A percentile compares a stretch with the other conserved stretches of the same genome.
These are phyloP conservation scores for Osmerus mordax DNA, from an alignment of 2,113 vertebrate genomes.

Conservation along the genomic window DNA sequence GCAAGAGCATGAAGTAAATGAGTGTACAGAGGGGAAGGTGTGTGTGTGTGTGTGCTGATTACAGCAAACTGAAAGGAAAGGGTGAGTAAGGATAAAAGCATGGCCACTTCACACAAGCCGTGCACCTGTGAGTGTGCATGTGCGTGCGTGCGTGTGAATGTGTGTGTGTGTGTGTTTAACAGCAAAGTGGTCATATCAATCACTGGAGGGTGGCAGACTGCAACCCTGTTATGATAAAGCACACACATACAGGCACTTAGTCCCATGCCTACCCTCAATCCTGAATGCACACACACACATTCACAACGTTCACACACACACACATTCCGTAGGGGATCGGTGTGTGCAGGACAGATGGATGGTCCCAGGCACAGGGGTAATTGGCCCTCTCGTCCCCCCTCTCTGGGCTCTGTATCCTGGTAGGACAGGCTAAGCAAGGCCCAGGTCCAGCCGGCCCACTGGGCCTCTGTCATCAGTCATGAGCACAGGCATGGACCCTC, in stretches of 20 bases:
- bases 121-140: neutral
- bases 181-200: conserved; percentile 44
- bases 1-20: too few relatives aligned
- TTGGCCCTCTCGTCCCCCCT: conserved; percentile 41
- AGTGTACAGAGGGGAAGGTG: neutral
- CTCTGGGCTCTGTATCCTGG: conserved; percentile 25
- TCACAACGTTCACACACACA: conserved; percentile 4
- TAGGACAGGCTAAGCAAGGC: conserved; percentile 14
- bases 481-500: conserved; percentile 36
- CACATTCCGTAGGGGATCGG: conserved; percentile 15
- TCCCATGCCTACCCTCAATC: conserved; percentile 26
- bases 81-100: too few relatives aligned
- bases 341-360: conserved; percentile 46
- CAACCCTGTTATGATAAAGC: conserved; percentile 50
- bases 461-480: conserved; percentile 50
- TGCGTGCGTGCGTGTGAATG: neutral
- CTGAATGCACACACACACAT: conserved; percentile 9
- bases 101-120: too few relatives aligned
- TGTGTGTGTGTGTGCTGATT: neutral
- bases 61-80: too few relatives aligned
- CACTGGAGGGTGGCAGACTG: conserved; percentile 32
- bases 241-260: conserved; percentile 29
- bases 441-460: conserved; percentile 14
- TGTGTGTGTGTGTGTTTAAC: conserved; percentile 38
- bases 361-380: conserved; percentile 50